These are phyloP conservation scores for Pachyramphus minor DNA, from an alignment of 2,113 vertebrate genomes.

Conservation along the genomic window DNA sequence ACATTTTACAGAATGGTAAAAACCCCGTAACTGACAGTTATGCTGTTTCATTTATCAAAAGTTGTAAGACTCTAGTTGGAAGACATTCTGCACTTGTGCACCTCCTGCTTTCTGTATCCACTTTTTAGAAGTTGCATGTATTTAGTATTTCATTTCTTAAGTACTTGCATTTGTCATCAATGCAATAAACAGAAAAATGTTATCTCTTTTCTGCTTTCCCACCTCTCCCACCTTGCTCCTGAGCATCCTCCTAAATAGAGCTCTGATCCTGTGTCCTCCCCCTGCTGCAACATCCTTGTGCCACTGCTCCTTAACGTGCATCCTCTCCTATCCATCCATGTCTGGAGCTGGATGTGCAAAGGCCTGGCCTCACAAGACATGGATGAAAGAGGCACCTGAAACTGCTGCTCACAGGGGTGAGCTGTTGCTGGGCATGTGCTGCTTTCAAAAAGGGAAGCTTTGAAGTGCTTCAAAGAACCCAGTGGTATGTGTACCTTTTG, in stretches of 20 bases:
- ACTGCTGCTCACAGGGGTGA: not conserved
- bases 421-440: not conserved
- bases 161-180: not conserved
- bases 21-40: not conserved
- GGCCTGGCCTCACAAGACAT: rapidly evolving
- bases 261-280: not conserved
- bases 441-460: conserved; percentile 25
- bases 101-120: rapidly evolving
- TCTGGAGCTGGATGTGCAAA: rapidly evolving
- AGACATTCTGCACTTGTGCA: not conserved
- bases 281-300: not conserved
- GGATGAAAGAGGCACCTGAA: not conserved
- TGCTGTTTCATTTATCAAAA: not conserved
- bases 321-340: not conserved
- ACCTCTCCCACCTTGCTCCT: not conserved
- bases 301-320: rapidly evolving
- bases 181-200: not conserved
- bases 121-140: not conserved
- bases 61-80: not conserved
- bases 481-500: conserved; percentile 47
- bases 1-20: not conserved
- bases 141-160: not conserved
- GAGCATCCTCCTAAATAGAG: not conserved
- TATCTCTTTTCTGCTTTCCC: not conserved
- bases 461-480: conserved; percentile 62